Conservation (phyloP, 2,113 vertebrate species). For the Proterorhinus semilunaris region DNA sequence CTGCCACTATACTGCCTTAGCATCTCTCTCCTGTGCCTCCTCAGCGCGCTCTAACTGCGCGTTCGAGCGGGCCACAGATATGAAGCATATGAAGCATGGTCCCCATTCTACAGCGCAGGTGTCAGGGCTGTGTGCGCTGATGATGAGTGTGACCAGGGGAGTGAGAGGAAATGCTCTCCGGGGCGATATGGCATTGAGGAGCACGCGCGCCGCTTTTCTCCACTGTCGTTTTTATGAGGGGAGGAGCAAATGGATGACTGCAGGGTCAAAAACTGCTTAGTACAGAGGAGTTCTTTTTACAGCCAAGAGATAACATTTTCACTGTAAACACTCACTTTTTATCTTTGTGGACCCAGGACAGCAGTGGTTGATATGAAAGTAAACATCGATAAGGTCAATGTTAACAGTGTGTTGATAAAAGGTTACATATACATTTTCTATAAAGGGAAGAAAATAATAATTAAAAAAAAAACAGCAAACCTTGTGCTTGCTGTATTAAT, state of each 20-base stretch:
- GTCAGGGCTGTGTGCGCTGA: conserved; percentile 58
- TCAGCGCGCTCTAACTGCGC: conserved; percentile 22
- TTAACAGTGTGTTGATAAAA: background rate
- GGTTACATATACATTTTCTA: background rate
- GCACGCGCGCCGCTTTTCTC: conserved; percentile 19
- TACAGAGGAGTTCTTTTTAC: background rate
- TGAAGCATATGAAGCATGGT: conserved; percentile 58
- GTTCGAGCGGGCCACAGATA: conserved; percentile 51
- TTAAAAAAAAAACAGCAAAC: too few relatives aligned
- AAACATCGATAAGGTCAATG: too few relatives aligned
- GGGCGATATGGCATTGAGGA: conserved; percentile 28
- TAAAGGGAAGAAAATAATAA: background rate
- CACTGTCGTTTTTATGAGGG: conserved; percentile 27
- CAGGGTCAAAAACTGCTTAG: conserved; percentile 26
- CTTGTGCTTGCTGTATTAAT: too few relatives aligned
- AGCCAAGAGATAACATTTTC: conserved; percentile 7
- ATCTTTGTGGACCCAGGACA: background rate
- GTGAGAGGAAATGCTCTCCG: conserved; percentile 33
- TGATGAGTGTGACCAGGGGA: conserved; percentile 56
- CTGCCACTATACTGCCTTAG: conserved; percentile 53
- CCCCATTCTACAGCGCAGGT: conserved; percentile 58
- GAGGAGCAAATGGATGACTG: conserved; percentile 17
- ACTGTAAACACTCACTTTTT: background rate
- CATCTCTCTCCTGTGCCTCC: conserved; percentile 41
- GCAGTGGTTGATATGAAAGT: too few relatives aligned